Conservation (phyloP, 2,113 vertebrate species). For the Hipposideros armiger region DNA sequence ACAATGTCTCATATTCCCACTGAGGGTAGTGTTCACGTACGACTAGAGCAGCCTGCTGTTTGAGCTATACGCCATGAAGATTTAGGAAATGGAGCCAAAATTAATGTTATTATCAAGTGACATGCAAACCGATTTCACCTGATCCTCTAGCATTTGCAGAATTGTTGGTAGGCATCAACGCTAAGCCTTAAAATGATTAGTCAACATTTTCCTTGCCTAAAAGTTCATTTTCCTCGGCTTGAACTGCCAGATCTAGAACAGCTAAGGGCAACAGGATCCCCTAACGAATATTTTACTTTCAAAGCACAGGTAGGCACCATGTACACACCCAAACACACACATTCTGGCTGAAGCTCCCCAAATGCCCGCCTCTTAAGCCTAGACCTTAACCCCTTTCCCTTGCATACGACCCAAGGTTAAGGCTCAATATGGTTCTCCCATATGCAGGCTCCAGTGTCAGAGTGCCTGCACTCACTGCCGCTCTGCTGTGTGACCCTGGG, state of each 20-base stretch:
- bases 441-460: not conserved
- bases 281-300: not conserved
- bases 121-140: not conserved
- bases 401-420: not conserved
- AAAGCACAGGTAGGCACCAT: fast-evolving
- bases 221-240: not conserved
- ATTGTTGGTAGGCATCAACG: not conserved
- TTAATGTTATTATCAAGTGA: not conserved
- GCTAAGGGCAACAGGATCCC: not conserved
- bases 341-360: not conserved
- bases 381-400: not conserved
- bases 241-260: not conserved
- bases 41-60: not conserved
- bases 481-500: not conserved
- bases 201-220: not conserved
- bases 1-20: not conserved
- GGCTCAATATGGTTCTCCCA: not conserved
- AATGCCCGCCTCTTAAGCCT: not conserved
- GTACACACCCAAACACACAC: not conserved
- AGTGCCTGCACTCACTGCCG: not conserved
- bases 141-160: not conserved
- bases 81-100: not conserved
- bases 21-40: not conserved
- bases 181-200: not conserved
- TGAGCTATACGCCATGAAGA: not conserved